Conservation (phyloP, 2,888 invertebrate species). For the Ophioninae sp. region DNA sequence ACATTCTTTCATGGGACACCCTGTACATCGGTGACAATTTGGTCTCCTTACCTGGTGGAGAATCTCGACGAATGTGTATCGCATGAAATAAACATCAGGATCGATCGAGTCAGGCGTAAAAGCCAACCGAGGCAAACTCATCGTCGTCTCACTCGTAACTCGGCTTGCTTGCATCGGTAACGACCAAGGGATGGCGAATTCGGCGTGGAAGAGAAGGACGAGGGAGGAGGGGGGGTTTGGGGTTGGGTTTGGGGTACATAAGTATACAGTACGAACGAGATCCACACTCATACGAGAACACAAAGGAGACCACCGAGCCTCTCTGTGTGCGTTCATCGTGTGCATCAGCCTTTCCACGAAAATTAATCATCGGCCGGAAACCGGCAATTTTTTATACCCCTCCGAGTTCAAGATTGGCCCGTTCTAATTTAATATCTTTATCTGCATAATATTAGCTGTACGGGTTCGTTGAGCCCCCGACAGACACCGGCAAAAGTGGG, state of each 20-base stretch:
- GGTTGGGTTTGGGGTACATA: slow-evolving; percentile 1
- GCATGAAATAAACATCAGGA: slow-evolving; percentile 73
- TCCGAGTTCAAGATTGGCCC: slow-evolving; percentile 63
- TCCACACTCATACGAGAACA: slow-evolving; percentile 10
- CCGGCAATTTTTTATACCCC: slow-evolving; percentile 73
- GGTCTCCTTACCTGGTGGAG: not conserved
- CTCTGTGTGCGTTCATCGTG: slow-evolving; percentile 60
- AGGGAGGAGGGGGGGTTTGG: slow-evolving; percentile 6
- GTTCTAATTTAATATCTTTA: slow-evolving; percentile 67
- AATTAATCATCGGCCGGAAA: slow-evolving; percentile 78
- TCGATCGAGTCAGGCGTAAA: slow-evolving; percentile 66
- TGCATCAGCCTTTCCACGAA: slow-evolving; percentile 72
- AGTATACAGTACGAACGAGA: slow-evolving; percentile 3
- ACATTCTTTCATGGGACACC: not conserved
- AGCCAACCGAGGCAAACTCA: slow-evolving; percentile 59
- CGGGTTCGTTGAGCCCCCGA: slow-evolving; percentile 47
- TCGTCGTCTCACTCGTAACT: slow-evolving; percentile 71
- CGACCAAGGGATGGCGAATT: not conserved
- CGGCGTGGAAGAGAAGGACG: not conserved
- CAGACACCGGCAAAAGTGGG: slow-evolving; percentile 31
- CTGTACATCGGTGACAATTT: slow-evolving; percentile 36
- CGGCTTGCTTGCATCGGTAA: slow-evolving; percentile 59
- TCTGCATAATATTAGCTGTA: slow-evolving; percentile 68
- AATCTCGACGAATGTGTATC: slow-evolving; percentile 52
- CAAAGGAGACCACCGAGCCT: slow-evolving; percentile 27